Evolutionary conservation across 2,113 vertebrate species (phyloP), one percentile per base, ranked within the genome.

Genomic region (Zosterops lateralis): DNA sequence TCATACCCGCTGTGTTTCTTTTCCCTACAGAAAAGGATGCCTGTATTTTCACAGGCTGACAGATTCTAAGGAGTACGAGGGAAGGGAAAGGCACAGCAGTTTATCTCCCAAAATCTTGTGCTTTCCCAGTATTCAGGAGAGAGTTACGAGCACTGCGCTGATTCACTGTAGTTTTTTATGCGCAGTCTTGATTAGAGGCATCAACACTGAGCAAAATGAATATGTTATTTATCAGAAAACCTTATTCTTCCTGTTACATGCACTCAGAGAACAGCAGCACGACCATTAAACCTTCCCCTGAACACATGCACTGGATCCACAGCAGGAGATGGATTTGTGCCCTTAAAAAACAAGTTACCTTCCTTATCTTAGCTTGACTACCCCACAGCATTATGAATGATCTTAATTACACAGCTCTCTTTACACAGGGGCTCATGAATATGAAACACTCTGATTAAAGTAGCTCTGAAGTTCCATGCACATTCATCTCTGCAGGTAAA

Each of bases 371-470:
- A 87, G 58, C 56, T 56, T 29, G 32, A 87, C 72, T 80, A 82
- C 56, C 83, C 75, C 57, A 26, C 67, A 92, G 77, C 32, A 65
- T 86, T 86, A 92, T 40, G 60, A 93, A 90, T n/a, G 14, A 62
- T 76, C 78, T 80, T 89, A 79, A 93, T 96, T 85, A 92, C 82
- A 26, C 66, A 78, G 76, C 40, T 82, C 64, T 58, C 60, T 53
- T 70, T 92, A 83, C 76, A 77, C 34, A 84, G 22, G 56, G 36
- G 31, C 3, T 93, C 92, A 93, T 90, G 87, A 91, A 93, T 87
- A 93, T 44, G 17, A 92, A 93, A 66, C 6, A 48, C 31, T 70
- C 66, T 75, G 76, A 92, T 79, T 89, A 87, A 73, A 85, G 81
- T 26, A 84, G 58, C 1, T 1, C 64, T 64, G 64, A 75, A 73